Conservation (phyloP, 2,113 vertebrate species). For the Amblyornis subalaris region DNA sequence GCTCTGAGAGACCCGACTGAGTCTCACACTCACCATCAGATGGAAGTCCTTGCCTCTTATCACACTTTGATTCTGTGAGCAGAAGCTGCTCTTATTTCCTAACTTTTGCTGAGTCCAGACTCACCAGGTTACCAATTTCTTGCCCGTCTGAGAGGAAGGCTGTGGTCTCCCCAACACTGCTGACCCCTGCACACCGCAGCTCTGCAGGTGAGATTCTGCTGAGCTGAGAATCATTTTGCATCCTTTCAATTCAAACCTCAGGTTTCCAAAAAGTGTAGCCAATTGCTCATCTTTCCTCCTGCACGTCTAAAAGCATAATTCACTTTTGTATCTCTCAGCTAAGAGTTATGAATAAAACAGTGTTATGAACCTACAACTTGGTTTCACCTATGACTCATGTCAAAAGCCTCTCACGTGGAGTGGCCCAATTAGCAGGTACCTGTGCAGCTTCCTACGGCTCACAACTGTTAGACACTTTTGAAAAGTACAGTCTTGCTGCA, state of each 20-base stretch:
- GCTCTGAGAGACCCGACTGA: neutral
- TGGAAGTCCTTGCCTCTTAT: neutral
- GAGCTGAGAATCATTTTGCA: neutral
- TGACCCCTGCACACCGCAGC: neutral
- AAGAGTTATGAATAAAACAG: conserved; percentile 9
- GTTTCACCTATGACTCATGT: neutral
- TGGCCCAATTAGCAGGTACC: neutral
- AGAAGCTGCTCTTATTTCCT: neutral
- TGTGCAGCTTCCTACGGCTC: neutral
- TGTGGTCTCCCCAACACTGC: neutral
- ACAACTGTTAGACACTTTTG: neutral
- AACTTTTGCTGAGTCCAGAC: neutral
- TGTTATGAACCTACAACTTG: neutral
- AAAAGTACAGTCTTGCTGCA: neutral
- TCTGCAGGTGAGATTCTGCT: neutral
- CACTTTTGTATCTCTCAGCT: neutral
- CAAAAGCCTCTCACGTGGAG: conserved; percentile 3
- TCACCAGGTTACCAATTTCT: neutral
- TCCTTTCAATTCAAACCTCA: neutral
- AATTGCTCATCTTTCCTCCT: neutral
- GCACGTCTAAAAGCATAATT: neutral
- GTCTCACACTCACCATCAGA: neutral
- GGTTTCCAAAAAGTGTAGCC: neutral
- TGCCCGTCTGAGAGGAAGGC: neutral
- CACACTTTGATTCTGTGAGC: neutral